Base-by-base conservation (phyloP, 1,140 invertebrate genomes). In the Nixonia krombeini region DNA sequence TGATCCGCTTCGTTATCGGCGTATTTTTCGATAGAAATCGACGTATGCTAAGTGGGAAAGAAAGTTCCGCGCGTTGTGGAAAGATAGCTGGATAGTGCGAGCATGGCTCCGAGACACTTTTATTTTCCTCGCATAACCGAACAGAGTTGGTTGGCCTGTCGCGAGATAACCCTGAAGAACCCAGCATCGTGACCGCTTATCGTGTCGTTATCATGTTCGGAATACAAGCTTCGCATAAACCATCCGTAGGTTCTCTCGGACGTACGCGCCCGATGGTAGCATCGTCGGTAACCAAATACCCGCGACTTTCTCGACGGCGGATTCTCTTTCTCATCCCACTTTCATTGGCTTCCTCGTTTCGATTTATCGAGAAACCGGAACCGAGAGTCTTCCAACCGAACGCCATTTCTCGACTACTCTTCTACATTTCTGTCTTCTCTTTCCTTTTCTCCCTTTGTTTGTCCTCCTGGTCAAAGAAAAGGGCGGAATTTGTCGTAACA, bases 341-440 rank as follows among this genome's bases (percentile, higher is more conserved):
- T 78, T 78, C 71, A 72, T 70, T 73, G 80, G 80, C 80, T 82
- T 81, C 80, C 46, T 67, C 57, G 76, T 81, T 82, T 82, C 80
- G 79, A 82, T 81, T 80, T 80, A 82, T 80, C 76, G 79, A 80
- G 77, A 80, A 82, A 82, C 78, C 74, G 76, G 74, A 82, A 80
- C 75, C 78, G 73, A 64, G 68, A 68, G 56, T 56, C 64, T 53
- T 65, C 58, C 29, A n/a, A 10, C 12, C 29, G 8, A 10, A 8
- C 35, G 12, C 15, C 15, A 37, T 37, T 37, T 3, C 15, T 37
- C 29, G 33, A 46, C 1, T 15, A 16, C 23, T 28, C 10, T 28
- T 44, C 16, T 8, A 8, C 28, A 16, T 44, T 21, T 21, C 6
- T 21, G 21, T 21, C n/a, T n/a, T n/a, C n/a, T n/a, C n/a, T n/a